phyloP scores from a whole-genome alignment of 2,888 invertebrate species.

The Alloplasta piceator region DNA sequence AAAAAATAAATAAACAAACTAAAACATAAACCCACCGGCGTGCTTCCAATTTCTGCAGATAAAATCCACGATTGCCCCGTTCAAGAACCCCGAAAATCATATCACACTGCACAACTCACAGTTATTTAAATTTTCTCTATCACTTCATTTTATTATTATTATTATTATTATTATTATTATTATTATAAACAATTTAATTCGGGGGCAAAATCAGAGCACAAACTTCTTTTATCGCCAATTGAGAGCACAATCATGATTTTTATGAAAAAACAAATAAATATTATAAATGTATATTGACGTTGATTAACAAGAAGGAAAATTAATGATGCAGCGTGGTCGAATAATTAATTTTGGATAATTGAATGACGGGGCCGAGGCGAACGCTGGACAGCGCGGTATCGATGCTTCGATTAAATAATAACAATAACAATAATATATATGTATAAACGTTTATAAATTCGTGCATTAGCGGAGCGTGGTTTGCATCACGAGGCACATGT shows the following conservation, averaged over 20 bases:
- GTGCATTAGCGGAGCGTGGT: constrained; percentile 54
- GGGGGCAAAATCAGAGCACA: too few relatives aligned
- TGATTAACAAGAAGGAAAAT: constrained; percentile 7
- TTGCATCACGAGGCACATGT: constrained; percentile 58
- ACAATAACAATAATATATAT: constrained; percentile 24
- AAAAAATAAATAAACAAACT: too few relatives aligned
- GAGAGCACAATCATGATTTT: not conserved
- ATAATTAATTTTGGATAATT: constrained; percentile 36
- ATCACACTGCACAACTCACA: constrained; percentile 5
- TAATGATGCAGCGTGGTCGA: constrained; percentile 36
- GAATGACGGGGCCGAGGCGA: constrained; percentile 22
- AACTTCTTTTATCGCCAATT: not conserved
- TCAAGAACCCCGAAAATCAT: constrained; percentile 28
- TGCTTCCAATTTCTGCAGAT: constrained; percentile 44
- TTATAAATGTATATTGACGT: not conserved
- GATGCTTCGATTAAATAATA: not conserved
- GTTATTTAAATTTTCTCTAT: constrained; percentile 18
- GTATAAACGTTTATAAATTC: constrained; percentile 52
- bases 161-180: too few relatives aligned
- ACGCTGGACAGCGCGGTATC: too few relatives aligned
- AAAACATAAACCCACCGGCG: constrained; percentile 37
- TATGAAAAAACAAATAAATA: not conserved
- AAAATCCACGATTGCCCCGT: constrained; percentile 48
- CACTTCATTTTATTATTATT: too few relatives aligned
- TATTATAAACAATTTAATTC: too few relatives aligned